Conservation (phyloP, 2,888 invertebrate species). For the Polylopha cassiicola region DNA sequence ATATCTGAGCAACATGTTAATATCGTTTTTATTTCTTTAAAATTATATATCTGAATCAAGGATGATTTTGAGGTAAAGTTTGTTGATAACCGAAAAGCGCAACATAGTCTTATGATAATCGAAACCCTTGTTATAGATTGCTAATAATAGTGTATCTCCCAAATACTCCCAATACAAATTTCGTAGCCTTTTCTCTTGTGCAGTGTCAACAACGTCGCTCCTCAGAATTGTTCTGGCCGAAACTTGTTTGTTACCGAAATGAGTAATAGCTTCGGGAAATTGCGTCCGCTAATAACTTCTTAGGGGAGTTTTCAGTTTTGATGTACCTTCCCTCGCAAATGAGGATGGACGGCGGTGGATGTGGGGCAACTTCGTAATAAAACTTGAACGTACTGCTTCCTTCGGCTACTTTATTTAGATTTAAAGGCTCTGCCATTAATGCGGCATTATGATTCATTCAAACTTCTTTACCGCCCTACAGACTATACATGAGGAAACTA, state of each 20-base stretch:
- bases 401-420: constrained; percentile 50
- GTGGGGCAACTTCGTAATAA: constrained; percentile 44
- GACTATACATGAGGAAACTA: not conserved
- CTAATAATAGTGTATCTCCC: too few relatives aligned
- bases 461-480: constrained; percentile 3
- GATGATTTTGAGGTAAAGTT: too few relatives aligned
- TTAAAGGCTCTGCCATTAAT: constrained; percentile 29
- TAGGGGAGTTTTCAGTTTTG: constrained; percentile 55
- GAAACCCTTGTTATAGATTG: too few relatives aligned
- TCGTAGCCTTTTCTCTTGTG: too few relatives aligned
- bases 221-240: constrained; percentile 15
- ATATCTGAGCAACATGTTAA: too few relatives aligned
- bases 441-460: constrained; percentile 9
- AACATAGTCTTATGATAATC: too few relatives aligned
- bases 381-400: constrained; percentile 50
- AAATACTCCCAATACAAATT: too few relatives aligned
- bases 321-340: constrained; percentile 51
- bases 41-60: too few relatives aligned
- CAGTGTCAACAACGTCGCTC: not conserved
- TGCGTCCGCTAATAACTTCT: constrained; percentile 65
- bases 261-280: constrained; percentile 69
- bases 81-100: too few relatives aligned
- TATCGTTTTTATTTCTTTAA: too few relatives aligned
- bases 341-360: constrained; percentile 40
- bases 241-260: constrained; percentile 52